Evolutionary conservation across 2,797 vertebrate species (phyloP).

Genomic region (Picus viridis): DNA sequence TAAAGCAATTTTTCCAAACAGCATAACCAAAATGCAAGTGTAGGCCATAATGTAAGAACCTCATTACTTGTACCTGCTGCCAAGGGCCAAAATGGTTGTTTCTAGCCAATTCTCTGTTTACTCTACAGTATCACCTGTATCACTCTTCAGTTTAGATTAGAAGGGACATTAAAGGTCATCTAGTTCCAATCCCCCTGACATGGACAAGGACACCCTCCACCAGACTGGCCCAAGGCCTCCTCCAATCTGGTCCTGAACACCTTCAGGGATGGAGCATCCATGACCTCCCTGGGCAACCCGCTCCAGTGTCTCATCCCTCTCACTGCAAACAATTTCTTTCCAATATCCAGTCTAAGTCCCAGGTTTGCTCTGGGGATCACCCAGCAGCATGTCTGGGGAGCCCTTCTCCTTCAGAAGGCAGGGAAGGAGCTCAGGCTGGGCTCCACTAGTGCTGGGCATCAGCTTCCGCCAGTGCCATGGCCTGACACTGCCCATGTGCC

Average conservation of each 20-base stretch:
- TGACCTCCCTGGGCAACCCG: too few relatives aligned
- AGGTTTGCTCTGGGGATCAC: neutral
- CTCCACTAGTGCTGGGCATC: rapidly evolving
- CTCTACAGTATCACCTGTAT: neutral
- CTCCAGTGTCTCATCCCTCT: too few relatives aligned
- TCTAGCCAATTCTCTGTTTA: neutral
- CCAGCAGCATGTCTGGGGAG: rapidly evolving
- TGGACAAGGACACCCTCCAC: too few relatives aligned
- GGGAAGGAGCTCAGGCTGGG: neutral
- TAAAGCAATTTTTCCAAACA: neutral
- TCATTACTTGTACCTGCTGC: neutral
- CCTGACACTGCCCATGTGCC: neutral
- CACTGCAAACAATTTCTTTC: too few relatives aligned
- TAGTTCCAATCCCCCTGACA: too few relatives aligned
- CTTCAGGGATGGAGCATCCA: too few relatives aligned
- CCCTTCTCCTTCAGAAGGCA: rapidly evolving
- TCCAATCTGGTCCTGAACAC: too few relatives aligned
- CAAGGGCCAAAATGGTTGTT: neutral
- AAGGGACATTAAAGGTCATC: too few relatives aligned
- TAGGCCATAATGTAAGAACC: neutral
- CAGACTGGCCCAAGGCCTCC: too few relatives aligned
- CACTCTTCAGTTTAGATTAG: neutral
- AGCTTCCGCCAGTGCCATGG: rapidly evolving
- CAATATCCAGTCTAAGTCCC: neutral
- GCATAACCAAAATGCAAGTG: neutral